A percentile compares a stretch with the other conserved stretches of the same genome.
Conservation (phyloP, 2,113 vertebrate species). For the Symphodus melops region DNA sequence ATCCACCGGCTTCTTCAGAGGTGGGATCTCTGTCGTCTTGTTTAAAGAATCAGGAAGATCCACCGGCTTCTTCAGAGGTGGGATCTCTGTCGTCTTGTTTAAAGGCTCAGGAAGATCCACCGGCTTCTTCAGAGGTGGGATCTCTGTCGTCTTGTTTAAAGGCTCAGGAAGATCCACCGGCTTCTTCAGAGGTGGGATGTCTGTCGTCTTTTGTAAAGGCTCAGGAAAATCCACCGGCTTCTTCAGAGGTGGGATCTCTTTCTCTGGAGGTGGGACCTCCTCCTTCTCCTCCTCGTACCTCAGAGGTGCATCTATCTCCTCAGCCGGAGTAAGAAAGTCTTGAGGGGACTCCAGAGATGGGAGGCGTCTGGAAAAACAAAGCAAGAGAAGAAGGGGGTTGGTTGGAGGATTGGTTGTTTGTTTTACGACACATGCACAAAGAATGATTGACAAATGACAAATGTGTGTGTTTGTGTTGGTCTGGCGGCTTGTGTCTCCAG, state of each 20-base stretch:
- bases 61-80: constrained; percentile 35
- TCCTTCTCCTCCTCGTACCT: constrained; percentile 10
- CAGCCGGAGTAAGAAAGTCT: constrained; percentile 75
- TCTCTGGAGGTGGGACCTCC: background rate
- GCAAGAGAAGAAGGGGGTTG: constrained; percentile 33
- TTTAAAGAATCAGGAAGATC: constrained; percentile 49
- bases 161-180: too few species aligned
- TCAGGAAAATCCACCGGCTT: constrained; percentile 48
- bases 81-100: background rate
- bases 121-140: too few species aligned
- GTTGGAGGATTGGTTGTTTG: constrained; percentile 50
- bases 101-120: too few species aligned
- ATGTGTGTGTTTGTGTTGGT: constrained; percentile 35
- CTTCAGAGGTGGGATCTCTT: constrained; percentile 27
- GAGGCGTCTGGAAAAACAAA: constrained; percentile 74
- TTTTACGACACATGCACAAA: constrained; percentile 52
- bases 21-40: constrained; percentile 2
- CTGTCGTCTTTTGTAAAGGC: constrained; percentile 34
- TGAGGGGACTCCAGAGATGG: constrained; percentile 76
- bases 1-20: constrained; percentile 1
- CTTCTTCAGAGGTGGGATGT: background rate
- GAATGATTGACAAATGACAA: constrained; percentile 62
- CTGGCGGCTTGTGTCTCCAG: background rate
- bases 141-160: too few species aligned
- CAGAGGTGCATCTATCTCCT: constrained; percentile 62